Evolutionary conservation across 2,888 invertebrate species (phyloP).

Genomic region (Pristionchus fissidentatus): DNA sequence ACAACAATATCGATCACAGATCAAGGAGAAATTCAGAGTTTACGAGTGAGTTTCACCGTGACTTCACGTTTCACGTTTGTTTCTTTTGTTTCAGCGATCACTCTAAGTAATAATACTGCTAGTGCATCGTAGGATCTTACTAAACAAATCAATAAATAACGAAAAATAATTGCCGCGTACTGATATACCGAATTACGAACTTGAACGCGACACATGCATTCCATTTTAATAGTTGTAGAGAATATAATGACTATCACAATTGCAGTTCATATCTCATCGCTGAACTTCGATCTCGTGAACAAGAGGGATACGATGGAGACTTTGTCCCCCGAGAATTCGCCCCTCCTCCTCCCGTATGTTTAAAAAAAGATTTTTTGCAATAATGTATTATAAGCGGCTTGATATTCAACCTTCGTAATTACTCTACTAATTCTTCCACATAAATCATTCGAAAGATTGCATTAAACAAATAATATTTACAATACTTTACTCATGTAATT

Average conservation of each 20-base stretch:
- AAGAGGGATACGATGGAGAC: slow-evolving; percentile 3
- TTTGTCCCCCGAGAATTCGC: slow-evolving; percentile 8
- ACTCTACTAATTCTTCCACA: too few species aligned
- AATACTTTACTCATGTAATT: neutral
- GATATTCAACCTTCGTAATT: too few species aligned
- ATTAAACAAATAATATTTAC: neutral
- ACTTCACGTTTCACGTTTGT: too few species aligned
- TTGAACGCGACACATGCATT: too few species aligned
- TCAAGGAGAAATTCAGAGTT: slow-evolving; percentile 78
- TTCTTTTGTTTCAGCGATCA: too few species aligned
- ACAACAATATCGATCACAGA: slow-evolving; percentile 78
- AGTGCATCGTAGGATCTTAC: too few species aligned
- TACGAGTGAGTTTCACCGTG: slow-evolving; percentile 62
- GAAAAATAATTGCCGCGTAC: too few species aligned
- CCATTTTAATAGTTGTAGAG: too few species aligned
- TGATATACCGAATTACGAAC: too few species aligned
- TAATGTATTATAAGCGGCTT: neutral
- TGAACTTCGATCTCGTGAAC: slow-evolving; percentile 28
- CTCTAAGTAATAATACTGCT: too few species aligned
- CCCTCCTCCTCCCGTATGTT: neutral
- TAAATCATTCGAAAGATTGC: neutral
- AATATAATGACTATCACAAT: too few species aligned
- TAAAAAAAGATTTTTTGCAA: neutral
- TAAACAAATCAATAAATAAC: too few species aligned
- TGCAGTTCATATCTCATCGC: slow-evolving; percentile 32